Evolutionary conservation across 2,888 invertebrate species (phyloP), one percentile per base, ranked within the genome.

Genomic region (Leptinotarsa rubiginosa): DNA sequence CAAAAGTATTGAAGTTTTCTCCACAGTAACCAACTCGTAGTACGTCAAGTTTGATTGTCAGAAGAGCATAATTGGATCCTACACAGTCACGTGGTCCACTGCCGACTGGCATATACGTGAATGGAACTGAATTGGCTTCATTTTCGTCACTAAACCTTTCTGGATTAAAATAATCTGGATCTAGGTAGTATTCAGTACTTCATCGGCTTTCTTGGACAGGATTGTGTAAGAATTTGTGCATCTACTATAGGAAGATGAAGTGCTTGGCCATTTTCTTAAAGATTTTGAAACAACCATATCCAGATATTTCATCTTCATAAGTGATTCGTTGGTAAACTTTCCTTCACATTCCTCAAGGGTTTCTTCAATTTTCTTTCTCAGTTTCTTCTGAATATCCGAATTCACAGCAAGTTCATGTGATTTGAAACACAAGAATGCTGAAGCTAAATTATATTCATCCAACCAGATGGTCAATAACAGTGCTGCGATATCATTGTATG

Each of bases 51-150:
- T 87, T 87, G 0, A 79, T 78, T 80, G 86, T 86, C 71, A 87
- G 65, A 3, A 86, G 66, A 16, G 87, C 87, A 76, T 87, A 87
- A 76, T 86, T 80, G 5, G 83, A 83, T 12, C 90, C 91, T 69
- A 91, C 88, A n/a, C n/a, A n/a, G n/a, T n/a, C n/a, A n/a, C n/a
- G n/a, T 0, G 90, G 91, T 1, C 91, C 91, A 25, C 84, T 77
- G 2, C 91, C 91, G 79, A 91, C 91, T 0, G 91, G 90, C 82
- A 89, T 81, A 76, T 87, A 91, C 0, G 89, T 88, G 78, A 88
- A n/a, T n/a, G n/a, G n/a, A n/a, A n/a, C n/a, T n/a, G n/a, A n/a
- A 89, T 0, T 88, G 1, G 85, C 84, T 77, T 86, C 87, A 68
- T 87, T 86, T 81, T 84, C 70, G 31, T 80, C 80, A 47, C 73